phyloP scores from a whole-genome alignment of 2,888 invertebrate species.

The Bibio marci region DNA sequence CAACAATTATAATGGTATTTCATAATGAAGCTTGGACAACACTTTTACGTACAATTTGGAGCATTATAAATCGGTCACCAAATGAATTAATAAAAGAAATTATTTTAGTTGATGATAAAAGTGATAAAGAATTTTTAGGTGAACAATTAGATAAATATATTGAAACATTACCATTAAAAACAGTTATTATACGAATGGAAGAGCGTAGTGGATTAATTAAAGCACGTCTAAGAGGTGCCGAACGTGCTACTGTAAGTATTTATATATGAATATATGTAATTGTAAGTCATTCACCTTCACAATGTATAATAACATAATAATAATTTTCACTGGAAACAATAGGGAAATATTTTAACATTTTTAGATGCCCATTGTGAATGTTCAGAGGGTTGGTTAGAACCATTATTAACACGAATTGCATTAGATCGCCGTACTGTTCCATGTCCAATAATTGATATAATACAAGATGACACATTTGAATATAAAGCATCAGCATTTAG shows the following conservation, averaged over 20 bases:
- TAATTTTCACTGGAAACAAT: background rate
- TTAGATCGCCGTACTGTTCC: conserved; percentile 12
- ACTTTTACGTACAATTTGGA: conserved; percentile 86
- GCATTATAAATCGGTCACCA: conserved; percentile 90
- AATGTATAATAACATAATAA: too few species aligned
- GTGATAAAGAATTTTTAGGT: conserved; percentile 29
- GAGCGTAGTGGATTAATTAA: conserved; percentile 12
- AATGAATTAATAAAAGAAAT: conserved; percentile 75
- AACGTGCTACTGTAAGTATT: conserved; percentile 8
- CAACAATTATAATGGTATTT: conserved; percentile 95
- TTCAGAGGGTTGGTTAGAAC: conserved; percentile 18
- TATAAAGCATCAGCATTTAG: conserved; percentile 11
- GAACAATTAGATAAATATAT: conserved; percentile 24
- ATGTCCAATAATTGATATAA: conserved; percentile 23
- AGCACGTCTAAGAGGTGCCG: conserved; percentile 14
- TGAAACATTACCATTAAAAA: background rate
- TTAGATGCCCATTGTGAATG: conserved; percentile 17
- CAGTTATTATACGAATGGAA: conserved; percentile 1
- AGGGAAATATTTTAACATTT: conserved; percentile 13
- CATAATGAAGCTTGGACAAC: conserved; percentile 99
- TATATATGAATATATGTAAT: background rate
- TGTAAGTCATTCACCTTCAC: background rate
- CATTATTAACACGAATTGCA: conserved; percentile 18
- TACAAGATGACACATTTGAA: conserved; percentile 18
- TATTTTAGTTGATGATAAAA: conserved; percentile 54